Conservation (phyloP, 2,113 vertebrate species). For the Tursiops truncatus region DNA sequence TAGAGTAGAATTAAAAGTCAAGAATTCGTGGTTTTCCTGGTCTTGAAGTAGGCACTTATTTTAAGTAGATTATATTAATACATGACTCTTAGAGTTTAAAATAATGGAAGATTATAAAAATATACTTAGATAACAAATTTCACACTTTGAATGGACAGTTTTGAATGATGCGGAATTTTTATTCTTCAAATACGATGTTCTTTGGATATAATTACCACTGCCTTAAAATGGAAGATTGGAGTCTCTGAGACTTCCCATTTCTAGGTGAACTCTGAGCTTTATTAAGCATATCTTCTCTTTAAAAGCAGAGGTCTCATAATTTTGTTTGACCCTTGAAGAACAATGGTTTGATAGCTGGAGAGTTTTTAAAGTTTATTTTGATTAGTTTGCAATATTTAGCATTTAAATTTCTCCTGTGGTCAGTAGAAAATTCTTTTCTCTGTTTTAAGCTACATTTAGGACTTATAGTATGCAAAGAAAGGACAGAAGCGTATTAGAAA, state of each 20-base stretch:
- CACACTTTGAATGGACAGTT: not conserved
- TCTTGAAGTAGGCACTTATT: not conserved
- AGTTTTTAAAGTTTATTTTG: conserved; percentile 7
- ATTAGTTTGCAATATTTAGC: not conserved
- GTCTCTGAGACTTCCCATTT: not conserved
- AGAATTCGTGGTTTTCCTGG: not conserved
- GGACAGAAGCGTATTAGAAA: not conserved
- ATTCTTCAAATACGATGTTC: not conserved
- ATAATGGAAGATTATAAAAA: not conserved
- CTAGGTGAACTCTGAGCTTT: not conserved
- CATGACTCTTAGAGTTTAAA: not conserved
- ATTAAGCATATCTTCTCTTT: not conserved
- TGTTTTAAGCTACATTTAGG: not conserved
- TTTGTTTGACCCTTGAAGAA: not conserved
- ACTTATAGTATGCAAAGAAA: not conserved
- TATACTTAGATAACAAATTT: not conserved
- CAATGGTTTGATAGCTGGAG: not conserved
- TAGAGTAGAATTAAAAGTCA: not conserved
- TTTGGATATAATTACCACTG: not conserved
- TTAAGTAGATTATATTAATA: not conserved
- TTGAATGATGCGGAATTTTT: conserved; percentile 10
- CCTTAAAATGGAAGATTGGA: not conserved
- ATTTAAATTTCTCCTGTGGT: not conserved
- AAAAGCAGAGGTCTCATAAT: not conserved
- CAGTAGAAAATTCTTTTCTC: not conserved